These are phyloP conservation scores for Dendrophyllia cribrosa DNA, from an alignment of 64 coral and sea anemone genomes.

Conservation along the genomic window DNA sequence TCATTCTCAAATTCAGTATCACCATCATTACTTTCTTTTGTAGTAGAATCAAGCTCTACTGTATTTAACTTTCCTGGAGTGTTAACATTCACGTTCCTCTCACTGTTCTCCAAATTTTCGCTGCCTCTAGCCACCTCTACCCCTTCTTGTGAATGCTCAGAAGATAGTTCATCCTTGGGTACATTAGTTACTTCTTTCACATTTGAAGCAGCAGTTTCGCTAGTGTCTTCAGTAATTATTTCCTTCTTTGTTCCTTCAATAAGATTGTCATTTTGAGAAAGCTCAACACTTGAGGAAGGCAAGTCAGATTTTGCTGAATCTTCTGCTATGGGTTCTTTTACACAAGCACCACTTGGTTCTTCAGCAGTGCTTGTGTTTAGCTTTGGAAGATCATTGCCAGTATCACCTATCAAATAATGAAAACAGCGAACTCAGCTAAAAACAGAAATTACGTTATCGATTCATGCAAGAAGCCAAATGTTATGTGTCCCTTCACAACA, in stretches of 20 bases:
- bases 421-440: neutral
- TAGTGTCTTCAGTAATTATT: neutral
- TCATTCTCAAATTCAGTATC: neutral
- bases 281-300: neutral
- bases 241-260: neutral
- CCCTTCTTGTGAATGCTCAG: neutral
- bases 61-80: neutral
- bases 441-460: neutral
- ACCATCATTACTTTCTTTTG: neutral
- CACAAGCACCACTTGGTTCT: neutral
- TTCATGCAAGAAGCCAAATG: neutral
- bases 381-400: neutral
- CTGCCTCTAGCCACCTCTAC: neutral
- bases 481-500: neutral
- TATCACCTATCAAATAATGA: constrained; percentile 9
- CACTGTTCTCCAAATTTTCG: neutral
- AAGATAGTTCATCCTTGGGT: neutral
- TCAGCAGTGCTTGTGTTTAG: neutral
- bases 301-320: neutral
- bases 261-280: neutral
- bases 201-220: neutral
- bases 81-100: neutral
- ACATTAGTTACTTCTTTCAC: neutral
- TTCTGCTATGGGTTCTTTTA: neutral
- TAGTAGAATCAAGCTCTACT: neutral